Evolutionary conservation across 2,113 vertebrate genomes (phyloP).

Genomic region (Nanorana parkeri): DNA sequence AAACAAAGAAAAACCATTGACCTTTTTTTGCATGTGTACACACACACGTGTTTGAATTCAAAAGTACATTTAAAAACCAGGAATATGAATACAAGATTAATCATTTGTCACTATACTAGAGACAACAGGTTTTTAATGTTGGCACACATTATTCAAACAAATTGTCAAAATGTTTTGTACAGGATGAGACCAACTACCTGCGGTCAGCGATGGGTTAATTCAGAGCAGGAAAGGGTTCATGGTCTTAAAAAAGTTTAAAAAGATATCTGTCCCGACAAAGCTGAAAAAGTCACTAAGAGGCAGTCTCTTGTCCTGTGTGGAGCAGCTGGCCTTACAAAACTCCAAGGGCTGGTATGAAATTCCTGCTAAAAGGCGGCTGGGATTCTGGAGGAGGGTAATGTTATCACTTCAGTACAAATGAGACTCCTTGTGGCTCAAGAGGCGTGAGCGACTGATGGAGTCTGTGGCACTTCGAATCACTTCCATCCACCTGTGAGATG

Average conservation of each 20-base stretch:
- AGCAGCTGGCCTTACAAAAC: constrained; percentile 64
- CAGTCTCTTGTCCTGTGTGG: constrained; percentile 55
- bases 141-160: constrained; percentile 72
- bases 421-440: constrained; percentile 85
- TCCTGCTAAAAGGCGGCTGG: constrained; percentile 67
- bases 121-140: constrained; percentile 74
- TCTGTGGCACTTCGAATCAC: constrained; percentile 96
- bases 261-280: constrained; percentile 60
- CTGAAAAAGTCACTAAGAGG: constrained; percentile 61
- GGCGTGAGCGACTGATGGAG: constrained; percentile 77
- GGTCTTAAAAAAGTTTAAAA: constrained; percentile 49
- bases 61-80: constrained; percentile 18
- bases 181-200: constrained; percentile 58
- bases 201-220: constrained; percentile 60
- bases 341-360: constrained; percentile 61
- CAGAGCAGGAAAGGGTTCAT: neutral
- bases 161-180: constrained; percentile 62
- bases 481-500: constrained; percentile 90
- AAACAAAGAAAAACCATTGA: constrained; percentile 42
- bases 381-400: neutral
- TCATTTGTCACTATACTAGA: constrained; percentile 71
- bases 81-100: constrained; percentile 47
- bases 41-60: constrained; percentile 8
- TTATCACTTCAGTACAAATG: constrained; percentile 78
- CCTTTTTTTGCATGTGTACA: constrained; percentile 15